Percentiles rank a stretch among this genome's conserved stretches.
phyloP scores from a whole-genome alignment of 2,113 vertebrate species.

The Crotalus tigris region DNA sequence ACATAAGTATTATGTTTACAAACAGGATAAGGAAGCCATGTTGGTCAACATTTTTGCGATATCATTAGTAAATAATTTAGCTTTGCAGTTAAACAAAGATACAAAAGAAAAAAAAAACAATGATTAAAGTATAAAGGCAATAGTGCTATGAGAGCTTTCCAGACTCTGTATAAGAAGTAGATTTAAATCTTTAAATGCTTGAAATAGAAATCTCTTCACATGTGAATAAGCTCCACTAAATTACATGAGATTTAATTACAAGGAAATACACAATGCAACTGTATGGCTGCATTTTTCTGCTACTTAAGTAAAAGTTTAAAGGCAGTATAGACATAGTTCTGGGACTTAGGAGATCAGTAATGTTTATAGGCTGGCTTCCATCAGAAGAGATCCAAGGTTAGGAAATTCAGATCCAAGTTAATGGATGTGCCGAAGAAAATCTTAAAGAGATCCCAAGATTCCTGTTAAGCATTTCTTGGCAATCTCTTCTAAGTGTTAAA shows the following conservation, averaged over 20 bases:
- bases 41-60: neutral
- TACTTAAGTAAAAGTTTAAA: neutral
- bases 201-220: neutral
- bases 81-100: neutral
- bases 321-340: neutral
- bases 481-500: neutral
- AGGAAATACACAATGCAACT: neutral
- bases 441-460: neutral
- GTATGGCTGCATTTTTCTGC: neutral
- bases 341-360: neutral
- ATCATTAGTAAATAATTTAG: neutral
- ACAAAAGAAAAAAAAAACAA: neutral
- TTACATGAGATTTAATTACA: neutral
- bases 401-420: neutral
- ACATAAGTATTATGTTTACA: neutral
- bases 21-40: neutral
- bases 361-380: neutral
- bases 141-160: neutral
- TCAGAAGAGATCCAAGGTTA: neutral
- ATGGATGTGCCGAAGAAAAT: neutral
- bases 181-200: neutral
- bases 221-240: neutral
- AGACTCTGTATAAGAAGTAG: neutral
- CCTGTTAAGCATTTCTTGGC: constrained; percentile 5
- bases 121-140: neutral